Evolutionary conservation across 1,140 invertebrate species (phyloP), one percentile per base, ranked within the genome.

Genomic region (Penaeus japonicus): DNA sequence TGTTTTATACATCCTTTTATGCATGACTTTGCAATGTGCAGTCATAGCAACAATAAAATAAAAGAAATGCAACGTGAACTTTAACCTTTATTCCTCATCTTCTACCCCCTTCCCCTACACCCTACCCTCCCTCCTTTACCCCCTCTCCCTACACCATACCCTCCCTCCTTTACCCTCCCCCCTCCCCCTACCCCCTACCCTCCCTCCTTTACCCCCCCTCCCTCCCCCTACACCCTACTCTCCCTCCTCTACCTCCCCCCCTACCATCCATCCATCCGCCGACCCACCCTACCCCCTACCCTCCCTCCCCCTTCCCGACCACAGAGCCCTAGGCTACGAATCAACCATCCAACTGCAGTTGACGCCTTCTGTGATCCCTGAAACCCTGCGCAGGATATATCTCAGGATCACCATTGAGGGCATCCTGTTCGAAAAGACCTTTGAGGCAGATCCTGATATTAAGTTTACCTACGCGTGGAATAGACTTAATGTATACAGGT

Each of bases 391-490:
- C 89, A 92, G 97, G 0, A 97, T 99, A 83, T 97, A 98, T 92
- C 93, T 99, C 47, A 93, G 96, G 88, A 98, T 98, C 57, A 97
- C 96, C 0, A 98, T 99, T 83, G 97, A 99, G 93, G 98, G 98
- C 22, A 97, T 97, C 75, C 93, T 98, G 0, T 98, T 98, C 91
- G 96, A 99, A 91, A 97, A 97, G 92, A 95, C 95, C 0, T 99
- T 99, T 92, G 98, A 99, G 92, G 98, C 98, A 0, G 97, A 99
- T 93, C 97, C 97, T 1, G 95, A 97, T 17, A 97, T 99, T 73
- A 98, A 98, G 92, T 99, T 98, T 92, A 98, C 97, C 0, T 99
- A 98, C 92, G 96, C 97, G 0, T 99, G 98, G 98, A 98, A 99
- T 92, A 94, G 98, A 89, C 93, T 97, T 2, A 99, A 99, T 92